A percentile compares a stretch with the other conserved stretches of the same genome.
Conservation (phyloP, 2,113 vertebrate species). For the Bos indicus region DNA sequence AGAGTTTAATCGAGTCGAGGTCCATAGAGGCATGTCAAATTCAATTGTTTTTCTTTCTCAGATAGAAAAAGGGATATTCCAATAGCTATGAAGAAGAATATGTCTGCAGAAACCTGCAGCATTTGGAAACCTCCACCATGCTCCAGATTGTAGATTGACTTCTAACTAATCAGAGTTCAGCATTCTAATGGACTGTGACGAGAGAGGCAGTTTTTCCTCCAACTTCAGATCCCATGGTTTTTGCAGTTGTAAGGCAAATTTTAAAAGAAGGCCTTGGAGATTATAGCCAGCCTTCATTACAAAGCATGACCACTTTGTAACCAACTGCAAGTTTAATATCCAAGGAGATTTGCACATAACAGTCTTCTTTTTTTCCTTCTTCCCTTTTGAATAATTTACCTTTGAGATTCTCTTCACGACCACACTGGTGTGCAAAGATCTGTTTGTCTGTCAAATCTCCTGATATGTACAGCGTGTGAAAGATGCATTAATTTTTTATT, state of each 20-base stretch:
- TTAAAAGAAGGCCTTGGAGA: slow-evolving; percentile 73
- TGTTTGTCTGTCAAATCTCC: slow-evolving; percentile 76
- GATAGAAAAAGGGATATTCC: slow-evolving; percentile 17
- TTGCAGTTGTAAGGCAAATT: slow-evolving; percentile 73
- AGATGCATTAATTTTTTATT: slow-evolving; percentile 77
- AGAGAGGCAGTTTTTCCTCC: slow-evolving; percentile 20
- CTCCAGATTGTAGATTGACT: slow-evolving; percentile 64
- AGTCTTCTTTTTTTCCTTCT: slow-evolving; percentile 73
- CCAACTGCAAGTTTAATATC: slow-evolving; percentile 76
- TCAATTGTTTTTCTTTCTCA: slow-evolving; percentile 50
- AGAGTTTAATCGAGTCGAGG: slow-evolving; percentile 51
- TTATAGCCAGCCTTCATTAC: slow-evolving; percentile 72
- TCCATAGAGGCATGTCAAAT: neutral
- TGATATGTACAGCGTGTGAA: slow-evolving; percentile 70
- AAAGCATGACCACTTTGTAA: slow-evolving; percentile 73
- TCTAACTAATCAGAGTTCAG: slow-evolving; percentile 69
- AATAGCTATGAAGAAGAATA: slow-evolving; percentile 17
- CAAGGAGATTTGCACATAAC: slow-evolving; percentile 72
- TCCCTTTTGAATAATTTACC: slow-evolving; percentile 81
- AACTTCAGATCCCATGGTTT: slow-evolving; percentile 68
- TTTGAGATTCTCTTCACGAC: slow-evolving; percentile 73
- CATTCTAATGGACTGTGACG: slow-evolving; percentile 49
- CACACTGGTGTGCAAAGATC: slow-evolving; percentile 65
- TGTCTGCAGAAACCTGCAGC: slow-evolving; percentile 40
- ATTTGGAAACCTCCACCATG: slow-evolving; percentile 40